These are phyloP conservation scores for Drosophila sucinea DNA, from an alignment of 1,140 invertebrate genomes.

Conservation along the genomic window DNA sequence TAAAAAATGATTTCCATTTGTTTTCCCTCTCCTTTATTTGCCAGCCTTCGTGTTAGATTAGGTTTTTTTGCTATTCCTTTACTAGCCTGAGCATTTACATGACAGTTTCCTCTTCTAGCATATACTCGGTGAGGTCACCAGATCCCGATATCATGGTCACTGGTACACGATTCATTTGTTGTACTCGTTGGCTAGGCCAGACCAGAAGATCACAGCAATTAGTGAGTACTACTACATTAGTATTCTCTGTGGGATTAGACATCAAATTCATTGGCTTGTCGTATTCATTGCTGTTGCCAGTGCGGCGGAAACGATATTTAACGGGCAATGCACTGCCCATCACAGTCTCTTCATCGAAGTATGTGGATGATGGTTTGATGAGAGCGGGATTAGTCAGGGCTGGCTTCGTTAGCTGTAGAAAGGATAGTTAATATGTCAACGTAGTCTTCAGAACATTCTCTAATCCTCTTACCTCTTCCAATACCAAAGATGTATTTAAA, in stretches of 20 bases:
- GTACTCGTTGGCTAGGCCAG: conserved; percentile 66
- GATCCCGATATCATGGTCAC: conserved; percentile 58
- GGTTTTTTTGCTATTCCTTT: not conserved
- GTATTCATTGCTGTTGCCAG: conserved; percentile 42
- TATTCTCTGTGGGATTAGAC: conserved; percentile 49
- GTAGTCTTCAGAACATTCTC: not conserved
- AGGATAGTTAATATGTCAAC: not conserved
- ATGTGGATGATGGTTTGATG: conserved; percentile 16
- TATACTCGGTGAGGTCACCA: conserved; percentile 66
- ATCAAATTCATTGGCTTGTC: conserved; percentile 46
- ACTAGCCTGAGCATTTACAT: conserved; percentile 39
- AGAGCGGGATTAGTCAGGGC: conserved; percentile 48
- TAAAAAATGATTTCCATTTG: conserved; percentile 6
- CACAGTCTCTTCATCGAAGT: conserved; percentile 71
- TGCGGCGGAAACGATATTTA: conserved; percentile 62
- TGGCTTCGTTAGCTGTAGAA: conserved; percentile 50
- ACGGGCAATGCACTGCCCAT: conserved; percentile 61
- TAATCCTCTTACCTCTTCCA: conserved; percentile 56
- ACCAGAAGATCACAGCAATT: conserved; percentile 65
- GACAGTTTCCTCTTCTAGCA: conserved; percentile 70
- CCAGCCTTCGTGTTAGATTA: not conserved
- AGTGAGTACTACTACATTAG: conserved; percentile 63
- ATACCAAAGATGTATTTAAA: conserved; percentile 50
- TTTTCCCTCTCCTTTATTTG: not conserved
- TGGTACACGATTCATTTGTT: conserved; percentile 67